Conservation (phyloP, 35 echinoderm and acorn worm genomes). For the Strongylocentrotus purpuratus region DNA sequence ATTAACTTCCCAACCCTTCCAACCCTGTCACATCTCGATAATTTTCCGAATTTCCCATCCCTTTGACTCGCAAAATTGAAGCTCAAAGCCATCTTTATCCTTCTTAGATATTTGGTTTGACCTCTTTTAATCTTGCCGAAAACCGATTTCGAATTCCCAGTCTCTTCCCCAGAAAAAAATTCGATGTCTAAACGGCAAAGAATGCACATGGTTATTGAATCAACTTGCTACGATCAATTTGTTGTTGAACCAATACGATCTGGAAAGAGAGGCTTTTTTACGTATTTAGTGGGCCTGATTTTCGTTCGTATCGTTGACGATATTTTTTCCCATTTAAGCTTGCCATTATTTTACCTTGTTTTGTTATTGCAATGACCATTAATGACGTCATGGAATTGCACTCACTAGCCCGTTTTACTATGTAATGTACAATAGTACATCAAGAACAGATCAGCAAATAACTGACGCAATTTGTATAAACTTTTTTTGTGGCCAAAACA, state of each 20-base stretch:
- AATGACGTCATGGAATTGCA: not conserved
- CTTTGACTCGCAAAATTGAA: not conserved
- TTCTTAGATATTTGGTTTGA: not conserved
- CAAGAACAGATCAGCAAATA: too few species aligned
- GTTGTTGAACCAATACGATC: not conserved
- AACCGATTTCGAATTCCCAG: constrained; percentile 1
- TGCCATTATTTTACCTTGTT: not conserved
- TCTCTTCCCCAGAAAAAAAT: not conserved
- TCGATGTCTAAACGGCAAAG: not conserved
- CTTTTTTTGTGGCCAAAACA: not conserved
- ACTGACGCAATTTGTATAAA: too few species aligned
- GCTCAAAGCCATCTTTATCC: not conserved
- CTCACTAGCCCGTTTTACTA: too few species aligned
- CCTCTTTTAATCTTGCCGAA: constrained; percentile 17
- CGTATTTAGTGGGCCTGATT: too few species aligned
- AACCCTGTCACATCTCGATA: not conserved
- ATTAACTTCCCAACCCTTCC: not conserved
- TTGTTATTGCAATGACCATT: not conserved
- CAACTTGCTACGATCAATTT: constrained; percentile 4
- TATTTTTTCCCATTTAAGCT: not conserved
- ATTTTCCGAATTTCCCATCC: constrained; percentile 10
- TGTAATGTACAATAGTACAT: too few species aligned
- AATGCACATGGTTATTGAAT: constrained; percentile 18
- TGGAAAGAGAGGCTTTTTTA: not conserved
- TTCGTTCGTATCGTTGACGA: too few species aligned